phyloP scores from a whole-genome alignment of 1,140 invertebrate genomes.

The Limonius californicus region DNA sequence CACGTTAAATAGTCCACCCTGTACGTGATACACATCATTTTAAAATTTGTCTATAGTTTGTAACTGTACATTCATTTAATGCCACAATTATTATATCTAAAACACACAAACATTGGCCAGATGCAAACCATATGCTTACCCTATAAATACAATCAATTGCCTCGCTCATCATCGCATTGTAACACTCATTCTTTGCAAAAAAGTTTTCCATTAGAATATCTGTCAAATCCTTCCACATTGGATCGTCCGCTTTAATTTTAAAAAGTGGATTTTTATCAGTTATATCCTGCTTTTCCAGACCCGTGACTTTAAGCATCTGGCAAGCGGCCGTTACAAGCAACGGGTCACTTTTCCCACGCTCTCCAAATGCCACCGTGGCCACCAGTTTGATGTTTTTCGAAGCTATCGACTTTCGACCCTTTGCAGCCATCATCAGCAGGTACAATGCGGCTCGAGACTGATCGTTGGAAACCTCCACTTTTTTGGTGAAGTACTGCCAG shows the following conservation, averaged over 20 bases:
- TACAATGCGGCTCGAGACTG: conserved; percentile 28
- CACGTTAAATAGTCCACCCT: too few species aligned
- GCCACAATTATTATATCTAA: too few species aligned
- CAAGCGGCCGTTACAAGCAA: conserved; percentile 33
- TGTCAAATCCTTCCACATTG: conserved; percentile 30
- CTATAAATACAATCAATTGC: conserved; percentile 36
- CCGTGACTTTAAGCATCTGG: conserved; percentile 29
- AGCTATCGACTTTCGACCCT: conserved; percentile 35
- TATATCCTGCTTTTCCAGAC: conserved; percentile 33
- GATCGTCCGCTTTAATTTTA: conserved; percentile 33
- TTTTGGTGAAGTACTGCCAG: conserved; percentile 39
- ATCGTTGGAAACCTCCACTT: conserved; percentile 28
- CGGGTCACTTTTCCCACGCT: conserved; percentile 30
- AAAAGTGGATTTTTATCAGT: conserved; percentile 31
- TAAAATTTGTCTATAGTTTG: too few species aligned
- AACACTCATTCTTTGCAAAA: conserved; percentile 27
- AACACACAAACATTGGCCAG: background rate
- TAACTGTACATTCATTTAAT: too few species aligned
- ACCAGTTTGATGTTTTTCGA: conserved; percentile 40
- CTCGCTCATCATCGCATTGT: conserved; percentile 28
- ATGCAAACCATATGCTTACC: conserved; percentile 24
- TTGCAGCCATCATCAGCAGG: conserved; percentile 36
- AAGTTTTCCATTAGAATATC: conserved; percentile 33
- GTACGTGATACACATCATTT: too few species aligned
- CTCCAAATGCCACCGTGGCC: conserved; percentile 27